Evolutionary conservation across 2,113 vertebrate genomes (phyloP), one percentile per base, ranked within the genome.

Genomic region (Sigmodon hispidus): DNA sequence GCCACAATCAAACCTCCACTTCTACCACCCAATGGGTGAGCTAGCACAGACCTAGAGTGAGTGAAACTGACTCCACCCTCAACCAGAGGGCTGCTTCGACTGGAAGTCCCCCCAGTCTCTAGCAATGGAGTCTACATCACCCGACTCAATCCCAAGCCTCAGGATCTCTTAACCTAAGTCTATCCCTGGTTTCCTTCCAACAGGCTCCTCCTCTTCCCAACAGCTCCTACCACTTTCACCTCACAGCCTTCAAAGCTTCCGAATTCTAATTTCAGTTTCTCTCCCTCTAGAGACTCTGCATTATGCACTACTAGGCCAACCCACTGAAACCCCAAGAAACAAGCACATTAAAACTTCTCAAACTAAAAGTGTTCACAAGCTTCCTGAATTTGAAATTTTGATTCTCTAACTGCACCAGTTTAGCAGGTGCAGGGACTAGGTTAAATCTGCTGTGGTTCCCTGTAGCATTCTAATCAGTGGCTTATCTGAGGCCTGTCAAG

Each of bases 231-330:
- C 40, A 83, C 69, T 94, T 79, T 61, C 31, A 79, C 15, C 24
- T 72, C 5, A 16, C 2, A 76, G 63, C 31, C 26, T 69, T 48
- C 8, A 55, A 45, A 21, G n/a, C 52, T 59, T 83, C 55, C 57
- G 63, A 65, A 70, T 34, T 92, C 26, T 79, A 80, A 94, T 55
- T 87, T 84, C 80, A 92, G 57, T 70, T 85, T 90, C 59, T 88
- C 76, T 50, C 22, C 43, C 43, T 63, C 59, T n/a, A 69, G 50
- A 31, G 43, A 40, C 36, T 69, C 34, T 29, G 24, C 17, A 4
- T 7, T 80, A 83, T 36, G 59, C 36, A 67, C 12, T 90, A 52
- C 29, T 90, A 7, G 79, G 73, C 70, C 84, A 91, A 6, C 67
- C 72, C 88, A 34, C 50, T 90, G 7, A 50, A 94, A 61, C 12